phyloP scores from a whole-genome alignment of 2,888 invertebrate genomes.

The Lasioglossum oenotherae region DNA sequence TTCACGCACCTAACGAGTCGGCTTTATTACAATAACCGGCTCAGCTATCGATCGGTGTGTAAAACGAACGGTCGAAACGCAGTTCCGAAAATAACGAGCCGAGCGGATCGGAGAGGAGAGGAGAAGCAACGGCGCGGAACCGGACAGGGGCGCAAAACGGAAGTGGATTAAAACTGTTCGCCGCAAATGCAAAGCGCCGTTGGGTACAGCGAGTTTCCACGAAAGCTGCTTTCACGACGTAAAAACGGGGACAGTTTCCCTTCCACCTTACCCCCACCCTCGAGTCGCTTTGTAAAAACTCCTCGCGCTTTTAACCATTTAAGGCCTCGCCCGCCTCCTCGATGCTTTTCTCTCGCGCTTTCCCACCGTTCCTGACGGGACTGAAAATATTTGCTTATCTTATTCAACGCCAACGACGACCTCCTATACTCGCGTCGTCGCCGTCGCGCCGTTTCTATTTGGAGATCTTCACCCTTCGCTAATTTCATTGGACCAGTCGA shows the following conservation, averaged over 20 bases:
- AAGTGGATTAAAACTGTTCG: slow-evolving; percentile 12
- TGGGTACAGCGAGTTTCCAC: background rate
- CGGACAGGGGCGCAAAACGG: background rate
- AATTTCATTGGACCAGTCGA: background rate
- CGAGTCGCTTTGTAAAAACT: background rate
- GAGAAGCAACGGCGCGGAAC: background rate
- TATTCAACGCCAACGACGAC: background rate
- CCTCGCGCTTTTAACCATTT: slow-evolving; percentile 9
- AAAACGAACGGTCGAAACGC: background rate
- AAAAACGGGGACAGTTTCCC: background rate
- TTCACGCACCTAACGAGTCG: background rate
- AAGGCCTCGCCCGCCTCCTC: background rate
- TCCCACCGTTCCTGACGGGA: background rate
- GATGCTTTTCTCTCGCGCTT: background rate
- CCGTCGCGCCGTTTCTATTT: background rate
- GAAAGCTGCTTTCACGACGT: slow-evolving; percentile 3
- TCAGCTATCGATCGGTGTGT: background rate
- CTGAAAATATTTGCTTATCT: slow-evolving; percentile 12
- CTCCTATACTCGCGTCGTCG: background rate
- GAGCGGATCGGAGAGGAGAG: background rate
- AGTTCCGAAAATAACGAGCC: slow-evolving; percentile 2
- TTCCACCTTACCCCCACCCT: background rate
- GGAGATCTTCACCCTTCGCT: background rate
- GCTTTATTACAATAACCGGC: background rate
- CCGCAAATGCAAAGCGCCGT: slow-evolving; percentile 4